Evolutionary conservation across 2,113 vertebrate species (phyloP).

Genomic region (Sclerurus mexicanus): DNA sequence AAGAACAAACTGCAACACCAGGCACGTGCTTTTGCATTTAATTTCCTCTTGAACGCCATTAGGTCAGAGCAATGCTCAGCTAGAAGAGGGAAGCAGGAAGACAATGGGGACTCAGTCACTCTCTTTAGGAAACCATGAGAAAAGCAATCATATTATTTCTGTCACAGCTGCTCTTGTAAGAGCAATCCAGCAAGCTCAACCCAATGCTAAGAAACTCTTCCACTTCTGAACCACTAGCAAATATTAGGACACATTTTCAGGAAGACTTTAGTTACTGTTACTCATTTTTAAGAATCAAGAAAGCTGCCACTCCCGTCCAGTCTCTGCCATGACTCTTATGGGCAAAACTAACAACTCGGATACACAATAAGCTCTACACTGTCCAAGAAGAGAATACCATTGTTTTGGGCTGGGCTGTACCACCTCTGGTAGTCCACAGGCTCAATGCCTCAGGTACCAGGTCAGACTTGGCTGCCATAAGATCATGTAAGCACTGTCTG

Average conservation of each 20-base stretch:
- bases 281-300: neutral
- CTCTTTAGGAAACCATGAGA: neutral
- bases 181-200: neutral
- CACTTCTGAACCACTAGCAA: neutral
- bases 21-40: neutral
- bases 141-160: neutral
- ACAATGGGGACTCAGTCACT: neutral
- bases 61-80: neutral
- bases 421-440: neutral
- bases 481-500: fast-evolving
- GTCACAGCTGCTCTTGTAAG: neutral
- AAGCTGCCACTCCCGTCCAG: neutral
- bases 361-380: neutral
- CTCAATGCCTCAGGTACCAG: neutral
- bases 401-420: neutral
- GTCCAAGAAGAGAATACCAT: neutral
- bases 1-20: neutral
- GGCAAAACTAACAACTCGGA: neutral
- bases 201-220: neutral
- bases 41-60: neutral
- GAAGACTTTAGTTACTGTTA: neutral
- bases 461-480: neutral
- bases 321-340: neutral
- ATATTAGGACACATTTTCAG: neutral
- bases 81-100: neutral